phyloP scores from a whole-genome alignment of 2,888 invertebrate species.

The Dromius quadrimaculatus region DNA sequence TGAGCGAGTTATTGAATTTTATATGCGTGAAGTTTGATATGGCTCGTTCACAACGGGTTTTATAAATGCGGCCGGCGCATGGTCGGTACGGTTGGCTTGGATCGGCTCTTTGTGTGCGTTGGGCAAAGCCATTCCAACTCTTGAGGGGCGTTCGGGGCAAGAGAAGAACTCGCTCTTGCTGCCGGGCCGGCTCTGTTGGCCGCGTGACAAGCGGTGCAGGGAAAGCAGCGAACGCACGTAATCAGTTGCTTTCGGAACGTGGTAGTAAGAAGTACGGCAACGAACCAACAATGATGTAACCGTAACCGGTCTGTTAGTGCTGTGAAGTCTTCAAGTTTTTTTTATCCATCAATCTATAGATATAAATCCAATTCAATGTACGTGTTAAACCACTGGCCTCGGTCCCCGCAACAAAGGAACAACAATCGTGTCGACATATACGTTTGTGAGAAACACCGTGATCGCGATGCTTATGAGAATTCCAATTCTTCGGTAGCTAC shows the following conservation, averaged over 20 bases:
- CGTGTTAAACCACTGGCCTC: slow-evolving; percentile 44
- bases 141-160: slow-evolving; percentile 1
- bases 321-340: slow-evolving; percentile 29
- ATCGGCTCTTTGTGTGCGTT: slow-evolving; percentile 32
- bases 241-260: slow-evolving; percentile 43
- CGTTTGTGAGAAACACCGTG: slow-evolving; percentile 43
- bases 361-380: slow-evolving; percentile 45
- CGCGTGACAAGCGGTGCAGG: slow-evolving; percentile 17
- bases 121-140: slow-evolving; percentile 1
- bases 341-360: not conserved
- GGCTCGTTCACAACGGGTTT: slow-evolving; percentile 18
- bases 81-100: not conserved
- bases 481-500: slow-evolving; percentile 10
- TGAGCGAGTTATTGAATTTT: slow-evolving; percentile 37
- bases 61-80: not conserved
- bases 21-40: slow-evolving; percentile 4
- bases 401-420: slow-evolving; percentile 40
- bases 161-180: not conserved
- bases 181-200: slow-evolving; percentile 14
- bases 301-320: slow-evolving; percentile 47
- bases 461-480: slow-evolving; percentile 22
- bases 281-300: slow-evolving; percentile 46
- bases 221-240: slow-evolving; percentile 36
- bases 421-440: slow-evolving; percentile 25
- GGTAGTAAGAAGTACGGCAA: slow-evolving; percentile 28